These are phyloP conservation scores for Galaxea fascicularis DNA, from an alignment of 92 coral and sea anemone species.

Conservation along the genomic window DNA sequence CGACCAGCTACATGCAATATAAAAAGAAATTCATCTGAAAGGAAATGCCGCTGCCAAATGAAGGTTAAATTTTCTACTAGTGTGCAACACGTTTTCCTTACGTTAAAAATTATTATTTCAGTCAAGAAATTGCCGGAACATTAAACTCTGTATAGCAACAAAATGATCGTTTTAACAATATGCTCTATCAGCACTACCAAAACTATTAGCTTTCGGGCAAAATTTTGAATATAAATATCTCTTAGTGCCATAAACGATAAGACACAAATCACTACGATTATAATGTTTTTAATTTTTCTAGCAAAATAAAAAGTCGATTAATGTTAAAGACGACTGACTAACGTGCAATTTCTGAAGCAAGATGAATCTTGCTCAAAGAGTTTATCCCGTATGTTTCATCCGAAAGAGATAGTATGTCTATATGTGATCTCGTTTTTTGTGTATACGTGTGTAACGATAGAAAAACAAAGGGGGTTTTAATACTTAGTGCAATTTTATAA, in stretches of 20 bases:
- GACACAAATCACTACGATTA: neutral
- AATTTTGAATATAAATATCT: conserved; percentile 8
- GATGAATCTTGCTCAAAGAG: neutral
- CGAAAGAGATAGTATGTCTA: too few species aligned
- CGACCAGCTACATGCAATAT: too few species aligned
- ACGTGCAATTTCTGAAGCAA: neutral
- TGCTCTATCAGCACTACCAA: neutral
- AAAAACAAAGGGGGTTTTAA: too few species aligned
- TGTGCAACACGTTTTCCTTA: neutral
- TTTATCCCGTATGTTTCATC: too few species aligned
- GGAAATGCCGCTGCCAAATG: conserved; percentile 13
- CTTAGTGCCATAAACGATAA: neutral
- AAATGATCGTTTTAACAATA: neutral
- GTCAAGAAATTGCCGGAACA: conserved; percentile 19
- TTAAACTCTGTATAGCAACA: neutral
- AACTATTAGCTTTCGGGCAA: neutral
- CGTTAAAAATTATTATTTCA: conserved; percentile 6
- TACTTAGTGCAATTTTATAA: too few species aligned
- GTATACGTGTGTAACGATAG: too few species aligned
- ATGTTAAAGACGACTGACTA: neutral
- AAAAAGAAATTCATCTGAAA: too few species aligned
- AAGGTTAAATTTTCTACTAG: conserved; percentile 11
- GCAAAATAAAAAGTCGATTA: neutral
- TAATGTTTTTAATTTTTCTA: neutral
- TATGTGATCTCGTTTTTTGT: too few species aligned